Evolutionary conservation across 1,140 invertebrate species (phyloP).

Genomic region (Campoletis sonorensis): DNA sequence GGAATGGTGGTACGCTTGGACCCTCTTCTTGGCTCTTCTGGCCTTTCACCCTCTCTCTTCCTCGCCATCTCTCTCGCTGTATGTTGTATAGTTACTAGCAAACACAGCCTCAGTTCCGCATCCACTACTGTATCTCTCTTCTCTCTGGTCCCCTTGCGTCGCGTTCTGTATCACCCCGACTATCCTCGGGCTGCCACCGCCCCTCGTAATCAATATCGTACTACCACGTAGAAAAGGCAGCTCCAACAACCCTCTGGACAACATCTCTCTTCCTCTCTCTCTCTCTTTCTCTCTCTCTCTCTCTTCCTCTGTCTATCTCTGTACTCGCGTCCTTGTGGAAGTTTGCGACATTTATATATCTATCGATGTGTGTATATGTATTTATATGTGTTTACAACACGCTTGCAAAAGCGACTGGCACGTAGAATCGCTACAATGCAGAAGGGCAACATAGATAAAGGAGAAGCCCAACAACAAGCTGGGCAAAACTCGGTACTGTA

Average conservation of each 20-base stretch:
- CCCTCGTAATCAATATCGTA: conserved; percentile 68
- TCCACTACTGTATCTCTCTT: conserved; percentile 20
- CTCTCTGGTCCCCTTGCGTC: conserved; percentile 38
- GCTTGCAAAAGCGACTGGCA: background rate
- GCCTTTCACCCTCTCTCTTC: background rate
- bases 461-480: conserved; percentile 8
- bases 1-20: conserved; percentile 15
- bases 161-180: conserved; percentile 7
- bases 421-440: background rate
- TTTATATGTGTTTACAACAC: conserved; percentile 1
- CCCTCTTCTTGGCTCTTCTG: conserved; percentile 41
- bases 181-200: conserved; percentile 46
- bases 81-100: background rate
- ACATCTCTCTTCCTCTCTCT: background rate
- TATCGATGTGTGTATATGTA: background rate
- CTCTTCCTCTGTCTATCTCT: background rate
- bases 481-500: background rate
- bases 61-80: background rate
- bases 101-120: conserved; percentile 14
- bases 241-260: conserved; percentile 22
- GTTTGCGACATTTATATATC: background rate
- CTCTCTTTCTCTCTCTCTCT: no score
- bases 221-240: conserved; percentile 59
- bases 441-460: conserved; percentile 21
- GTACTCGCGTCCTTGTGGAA: background rate